Conservation (phyloP, 2,797 vertebrate species). For the Coranthus polyacanthus region DNA sequence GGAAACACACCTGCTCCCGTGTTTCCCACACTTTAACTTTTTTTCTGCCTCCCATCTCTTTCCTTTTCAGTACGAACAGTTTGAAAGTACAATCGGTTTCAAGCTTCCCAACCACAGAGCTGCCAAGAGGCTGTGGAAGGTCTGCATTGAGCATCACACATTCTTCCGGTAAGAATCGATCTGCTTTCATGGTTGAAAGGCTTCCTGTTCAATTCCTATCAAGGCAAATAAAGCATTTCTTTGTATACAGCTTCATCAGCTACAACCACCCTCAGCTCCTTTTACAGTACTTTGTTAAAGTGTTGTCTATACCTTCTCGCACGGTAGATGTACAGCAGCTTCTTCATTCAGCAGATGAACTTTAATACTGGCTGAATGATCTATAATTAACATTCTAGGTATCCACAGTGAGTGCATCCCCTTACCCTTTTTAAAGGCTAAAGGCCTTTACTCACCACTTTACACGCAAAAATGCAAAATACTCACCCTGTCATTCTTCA, state of each 20-base stretch:
- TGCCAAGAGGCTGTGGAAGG: slow-evolving; percentile 97
- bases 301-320: too few species aligned
- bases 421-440: too few species aligned
- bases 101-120: slow-evolving; percentile 98
- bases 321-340: too few species aligned
- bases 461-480: too few species aligned
- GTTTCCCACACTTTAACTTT: background rate
- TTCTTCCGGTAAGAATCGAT: slow-evolving; percentile 93
- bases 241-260: slow-evolving; percentile 5
- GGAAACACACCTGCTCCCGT: slow-evolving; percentile 1
- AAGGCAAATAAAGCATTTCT: slow-evolving; percentile 10
- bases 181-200: background rate
- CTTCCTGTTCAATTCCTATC: background rate
- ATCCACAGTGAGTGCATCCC: too few species aligned
- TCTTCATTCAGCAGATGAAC: too few species aligned
- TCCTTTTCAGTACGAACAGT: slow-evolving; percentile 83
- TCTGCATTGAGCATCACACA: slow-evolving; percentile 99
- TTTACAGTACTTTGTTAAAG: background rate
- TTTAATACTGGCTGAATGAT: too few species aligned
- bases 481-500: too few species aligned
- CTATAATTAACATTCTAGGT: too few species aligned
- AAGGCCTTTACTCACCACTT: too few species aligned
- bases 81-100: slow-evolving; percentile 98
- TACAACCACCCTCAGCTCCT: background rate
- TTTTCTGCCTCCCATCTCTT: slow-evolving; percentile 5